Evolutionary conservation across 1,140 invertebrate genomes (phyloP).

Genomic region (Chrysomallon squamiferum): DNA sequence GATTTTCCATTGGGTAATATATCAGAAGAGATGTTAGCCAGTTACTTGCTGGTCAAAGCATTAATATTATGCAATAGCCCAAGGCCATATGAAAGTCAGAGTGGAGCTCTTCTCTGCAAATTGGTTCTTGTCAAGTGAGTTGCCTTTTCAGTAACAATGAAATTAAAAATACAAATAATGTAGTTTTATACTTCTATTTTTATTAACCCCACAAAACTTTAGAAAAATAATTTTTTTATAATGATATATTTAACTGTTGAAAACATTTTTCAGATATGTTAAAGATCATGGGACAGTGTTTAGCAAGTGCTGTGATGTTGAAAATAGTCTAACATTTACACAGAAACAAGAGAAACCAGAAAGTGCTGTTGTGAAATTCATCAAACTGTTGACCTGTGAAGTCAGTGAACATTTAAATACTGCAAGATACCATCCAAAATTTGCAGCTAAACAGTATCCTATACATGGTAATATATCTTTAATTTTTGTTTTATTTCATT

Average conservation of each 20-base stretch:
- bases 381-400: conserved; percentile 13
- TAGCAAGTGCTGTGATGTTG: background rate
- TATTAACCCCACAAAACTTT: too few species aligned
- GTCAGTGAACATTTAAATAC: conserved; percentile 10
- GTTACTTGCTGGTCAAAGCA: conserved; percentile 52
- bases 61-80: conserved; percentile 64
- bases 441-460: conserved; percentile 29
- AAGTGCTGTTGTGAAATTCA: conserved; percentile 2
- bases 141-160: background rate
- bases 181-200: too few species aligned
- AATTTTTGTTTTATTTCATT: too few species aligned
- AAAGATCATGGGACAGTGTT: conserved; percentile 14
- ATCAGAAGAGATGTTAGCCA: conserved; percentile 7
- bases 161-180: background rate
- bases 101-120: conserved; percentile 63
- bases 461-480: conserved; percentile 35
- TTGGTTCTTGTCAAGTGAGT: conserved; percentile 52
- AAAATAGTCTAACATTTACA: background rate
- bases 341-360: background rate
- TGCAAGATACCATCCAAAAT: conserved; percentile 19
- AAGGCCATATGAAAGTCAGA: conserved; percentile 67
- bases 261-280: conserved; percentile 33
- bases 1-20: too few species aligned
- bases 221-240: too few species aligned
- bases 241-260: too few species aligned